A percentile compares a stretch with the other conserved stretches of the same genome.
phyloP scores from a whole-genome alignment of 35 echinoderm and acorn worm genomes.

The Apostichopus parvimensis region DNA sequence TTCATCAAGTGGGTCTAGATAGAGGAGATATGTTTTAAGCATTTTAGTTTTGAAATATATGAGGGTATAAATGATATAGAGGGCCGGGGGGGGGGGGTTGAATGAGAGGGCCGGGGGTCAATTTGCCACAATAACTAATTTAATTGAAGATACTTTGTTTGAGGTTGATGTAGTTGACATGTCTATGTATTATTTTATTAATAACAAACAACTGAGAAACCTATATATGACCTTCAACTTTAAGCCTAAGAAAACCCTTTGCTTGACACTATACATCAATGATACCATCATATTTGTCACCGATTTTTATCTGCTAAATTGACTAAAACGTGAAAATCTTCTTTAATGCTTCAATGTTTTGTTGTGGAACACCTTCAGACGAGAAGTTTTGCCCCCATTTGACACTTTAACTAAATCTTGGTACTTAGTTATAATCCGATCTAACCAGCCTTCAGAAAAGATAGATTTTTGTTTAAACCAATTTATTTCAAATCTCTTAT shows the following conservation, averaged over 20 bases:
- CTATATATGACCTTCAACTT: background rate
- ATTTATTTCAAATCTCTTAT: slow-evolving; percentile 29
- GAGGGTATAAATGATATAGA: no score
- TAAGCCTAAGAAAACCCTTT: background rate
- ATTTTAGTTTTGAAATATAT: no score
- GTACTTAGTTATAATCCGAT: slow-evolving; percentile 20
- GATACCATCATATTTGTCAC: background rate
- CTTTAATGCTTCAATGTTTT: slow-evolving; percentile 14
- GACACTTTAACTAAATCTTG: background rate
- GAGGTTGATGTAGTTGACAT: no score
- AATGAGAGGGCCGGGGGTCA: no score
- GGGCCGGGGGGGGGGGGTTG: no score
- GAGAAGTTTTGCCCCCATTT: background rate
- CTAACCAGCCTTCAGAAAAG: background rate
- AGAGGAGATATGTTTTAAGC: no score
- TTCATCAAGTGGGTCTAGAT: no score
- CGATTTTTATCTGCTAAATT: slow-evolving; percentile 31
- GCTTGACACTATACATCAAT: background rate
- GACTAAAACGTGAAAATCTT: background rate
- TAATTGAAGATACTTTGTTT: no score
- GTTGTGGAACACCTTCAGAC: background rate
- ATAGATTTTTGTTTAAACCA: background rate
- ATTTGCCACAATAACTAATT: no score
- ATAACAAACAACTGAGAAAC: no score
- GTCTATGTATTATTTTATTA: no score